Conservation (phyloP, 1,140 invertebrate genomes). For the Zaprionus ornatus region DNA sequence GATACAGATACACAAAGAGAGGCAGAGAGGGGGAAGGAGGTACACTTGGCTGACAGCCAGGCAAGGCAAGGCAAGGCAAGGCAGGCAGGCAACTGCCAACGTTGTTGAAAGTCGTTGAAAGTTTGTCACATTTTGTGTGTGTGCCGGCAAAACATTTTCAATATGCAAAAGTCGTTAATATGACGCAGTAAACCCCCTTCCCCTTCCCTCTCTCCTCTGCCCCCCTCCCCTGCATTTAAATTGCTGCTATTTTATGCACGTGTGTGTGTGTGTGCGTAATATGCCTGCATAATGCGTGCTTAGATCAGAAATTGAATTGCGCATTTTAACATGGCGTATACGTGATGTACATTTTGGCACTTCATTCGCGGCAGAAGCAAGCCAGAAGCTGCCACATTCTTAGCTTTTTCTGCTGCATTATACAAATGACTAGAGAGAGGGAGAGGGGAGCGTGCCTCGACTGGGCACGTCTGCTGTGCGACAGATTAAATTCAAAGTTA, state of each 20-base stretch:
- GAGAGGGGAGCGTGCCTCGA: conserved; percentile 12
- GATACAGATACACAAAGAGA: background rate
- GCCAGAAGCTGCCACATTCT: background rate
- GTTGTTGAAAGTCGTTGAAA: conserved; percentile 60
- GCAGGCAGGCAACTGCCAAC: background rate
- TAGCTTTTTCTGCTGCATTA: conserved; percentile 57
- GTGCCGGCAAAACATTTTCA: conserved; percentile 73
- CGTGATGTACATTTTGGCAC: conserved; percentile 59
- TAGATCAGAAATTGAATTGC: conserved; percentile 79
- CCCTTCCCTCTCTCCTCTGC: background rate
- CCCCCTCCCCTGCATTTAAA: conserved; percentile 37
- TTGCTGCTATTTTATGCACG: conserved; percentile 51
- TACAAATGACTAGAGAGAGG: conserved; percentile 40
- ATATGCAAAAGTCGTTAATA: conserved; percentile 79
- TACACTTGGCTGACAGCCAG: conserved; percentile 38
- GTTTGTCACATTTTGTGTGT: conserved; percentile 76
- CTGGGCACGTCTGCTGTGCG: conserved; percentile 43
- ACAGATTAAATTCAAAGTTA: conserved; percentile 48
- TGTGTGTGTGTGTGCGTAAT: conserved; percentile 50
- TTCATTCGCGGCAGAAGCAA: background rate
- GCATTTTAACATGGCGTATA: conserved; percentile 75
- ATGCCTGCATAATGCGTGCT: conserved; percentile 80
- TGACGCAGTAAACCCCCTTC: conserved; percentile 19
- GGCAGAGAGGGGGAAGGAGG: background rate
- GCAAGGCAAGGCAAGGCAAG: too few relatives aligned